Evolutionary conservation across 2,888 invertebrate species (phyloP).

Genomic region (Phanerotoma sp.): DNA sequence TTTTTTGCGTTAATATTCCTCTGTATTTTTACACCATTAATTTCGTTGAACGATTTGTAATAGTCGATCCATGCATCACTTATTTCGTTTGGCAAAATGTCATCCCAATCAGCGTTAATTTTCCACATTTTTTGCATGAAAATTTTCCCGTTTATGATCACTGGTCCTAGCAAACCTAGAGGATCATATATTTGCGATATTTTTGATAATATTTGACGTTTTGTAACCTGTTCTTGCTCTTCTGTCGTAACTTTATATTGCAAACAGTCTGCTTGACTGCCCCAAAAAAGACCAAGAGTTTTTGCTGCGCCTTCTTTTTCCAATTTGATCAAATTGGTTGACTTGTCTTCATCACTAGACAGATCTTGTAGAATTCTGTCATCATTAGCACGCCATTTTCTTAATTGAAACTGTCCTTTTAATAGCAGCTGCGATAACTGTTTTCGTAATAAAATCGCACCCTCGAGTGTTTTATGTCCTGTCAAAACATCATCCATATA

Average conservation of each 20-base stretch:
- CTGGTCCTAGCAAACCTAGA: slow-evolving; percentile 25
- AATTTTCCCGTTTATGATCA: slow-evolving; percentile 26
- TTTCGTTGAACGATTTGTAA: slow-evolving; percentile 7
- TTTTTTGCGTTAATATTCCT: slow-evolving; percentile 13
- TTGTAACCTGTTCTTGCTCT: no score
- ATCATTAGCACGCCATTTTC: slow-evolving; percentile 35
- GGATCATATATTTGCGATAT: slow-evolving; percentile 32
- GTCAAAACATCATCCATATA: slow-evolving; percentile 13
- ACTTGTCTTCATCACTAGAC: not conserved
- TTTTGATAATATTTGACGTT: slow-evolving; percentile 22
- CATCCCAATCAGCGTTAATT: slow-evolving; percentile 19
- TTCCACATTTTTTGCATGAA: slow-evolving; percentile 27
- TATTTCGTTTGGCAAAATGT: not conserved
- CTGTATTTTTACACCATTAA: slow-evolving; percentile 19
- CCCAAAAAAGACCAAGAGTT: slow-evolving; percentile 26
- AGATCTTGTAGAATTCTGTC: not conserved
- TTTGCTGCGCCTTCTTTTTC: slow-evolving; percentile 18
- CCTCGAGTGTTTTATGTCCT: no score
- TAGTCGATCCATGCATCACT: slow-evolving; percentile 9
- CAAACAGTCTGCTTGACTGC: slow-evolving; percentile 16
- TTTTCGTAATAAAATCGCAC: not conserved
- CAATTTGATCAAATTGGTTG: not conserved
- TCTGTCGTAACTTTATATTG: no score
- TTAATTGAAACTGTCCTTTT: slow-evolving; percentile 19
- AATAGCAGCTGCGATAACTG: slow-evolving; percentile 1